Evolutionary conservation across 2,797 vertebrate species (phyloP).

Genomic region (Lepilemur septentrionalis): DNA sequence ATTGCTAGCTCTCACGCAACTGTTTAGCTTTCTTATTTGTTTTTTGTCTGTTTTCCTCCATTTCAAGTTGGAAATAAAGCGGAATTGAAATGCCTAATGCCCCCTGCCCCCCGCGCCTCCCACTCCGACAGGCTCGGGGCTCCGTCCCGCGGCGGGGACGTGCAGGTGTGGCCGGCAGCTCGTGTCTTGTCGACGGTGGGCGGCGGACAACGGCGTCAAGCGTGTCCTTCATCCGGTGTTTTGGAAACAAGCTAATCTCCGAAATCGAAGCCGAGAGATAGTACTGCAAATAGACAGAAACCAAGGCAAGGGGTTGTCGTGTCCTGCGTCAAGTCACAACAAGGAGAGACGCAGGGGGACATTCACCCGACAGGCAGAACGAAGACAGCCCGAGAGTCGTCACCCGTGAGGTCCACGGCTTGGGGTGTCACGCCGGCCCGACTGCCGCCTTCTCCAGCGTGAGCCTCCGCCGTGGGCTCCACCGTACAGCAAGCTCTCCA

Average conservation of each 20-base stretch:
- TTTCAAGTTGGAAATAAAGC: conserved; percentile 91
- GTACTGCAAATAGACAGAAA: conserved; percentile 63
- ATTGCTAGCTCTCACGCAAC: conserved; percentile 92
- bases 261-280: conserved; percentile 40
- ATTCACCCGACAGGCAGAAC: neutral
- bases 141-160: conserved; percentile 82
- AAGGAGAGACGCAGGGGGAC: neutral
- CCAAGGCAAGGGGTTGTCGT: conserved; percentile 51
- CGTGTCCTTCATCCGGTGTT: conserved; percentile 73
- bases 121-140: conserved; percentile 83
- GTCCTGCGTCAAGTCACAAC: conserved; percentile 68
- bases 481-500: rapidly evolving
- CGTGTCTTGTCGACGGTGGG: conserved; percentile 81
- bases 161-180: conserved; percentile 85
- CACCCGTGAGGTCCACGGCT: neutral
- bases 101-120: conserved; percentile 79
- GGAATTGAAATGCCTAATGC: conserved; percentile 91
- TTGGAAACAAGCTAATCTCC: conserved; percentile 57
- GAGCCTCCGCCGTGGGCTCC: rapidly evolving
- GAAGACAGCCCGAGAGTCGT: neutral
- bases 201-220: conserved; percentile 75
- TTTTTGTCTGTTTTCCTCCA: conserved; percentile 89
- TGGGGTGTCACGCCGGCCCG: rapidly evolving
- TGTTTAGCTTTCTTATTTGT: conserved; percentile 92
- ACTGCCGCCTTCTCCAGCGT: neutral